Evolutionary conservation across 92 coral and sea anemone genomes (phyloP), one percentile per base, ranked within the genome.

Genomic region (Montipora capitata): DNA sequence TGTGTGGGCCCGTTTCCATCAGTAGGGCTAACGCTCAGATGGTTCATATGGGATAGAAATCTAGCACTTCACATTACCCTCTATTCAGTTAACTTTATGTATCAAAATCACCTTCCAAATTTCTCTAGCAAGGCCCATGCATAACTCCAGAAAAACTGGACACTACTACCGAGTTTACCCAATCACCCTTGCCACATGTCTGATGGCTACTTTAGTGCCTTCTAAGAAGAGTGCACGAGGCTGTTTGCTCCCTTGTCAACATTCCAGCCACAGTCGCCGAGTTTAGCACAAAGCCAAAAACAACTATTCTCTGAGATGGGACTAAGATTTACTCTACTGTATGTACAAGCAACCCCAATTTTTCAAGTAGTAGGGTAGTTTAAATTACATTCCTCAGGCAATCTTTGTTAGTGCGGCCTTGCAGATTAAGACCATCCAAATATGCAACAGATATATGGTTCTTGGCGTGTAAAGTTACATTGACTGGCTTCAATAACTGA

Each of bases 41-140:
- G n/a, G n/a, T n/a, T n/a, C n/a, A n/a, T n/a, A n/a, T n/a, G n/a
- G n/a, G n/a, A n/a, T n/a, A n/a, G n/a, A n/a, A n/a, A n/a, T n/a
- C n/a, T n/a, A n/a, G n/a, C n/a, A n/a, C n/a, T n/a, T n/a, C n/a
- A n/a, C n/a, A n/a, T n/a, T n/a, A n/a, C n/a, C n/a, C n/a, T n/a
- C n/a, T n/a, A n/a, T n/a, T n/a, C n/a, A n/a, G n/a, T n/a, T n/a
- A n/a, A n/a, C n/a, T n/a, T n/a, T 40, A 12, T 4, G 58, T 66
- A 51, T 84, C 35, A 27, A 27, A 1, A 27, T 27, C 35, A 71
- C 72, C 11, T 62, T 92, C 93, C 5, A 89, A 77, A n/a, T 52
- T 48, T 20, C 95, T 51, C 58, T 92, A 84, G 56, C 41, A 88
- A 7, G 62, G 42, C 90, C 49, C 72, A 88, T 83, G 56, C 52